Evolutionary conservation across 2,888 invertebrate species (phyloP), one percentile per base, ranked within the genome.

Genomic region (Parasteatoda lunata): DNA sequence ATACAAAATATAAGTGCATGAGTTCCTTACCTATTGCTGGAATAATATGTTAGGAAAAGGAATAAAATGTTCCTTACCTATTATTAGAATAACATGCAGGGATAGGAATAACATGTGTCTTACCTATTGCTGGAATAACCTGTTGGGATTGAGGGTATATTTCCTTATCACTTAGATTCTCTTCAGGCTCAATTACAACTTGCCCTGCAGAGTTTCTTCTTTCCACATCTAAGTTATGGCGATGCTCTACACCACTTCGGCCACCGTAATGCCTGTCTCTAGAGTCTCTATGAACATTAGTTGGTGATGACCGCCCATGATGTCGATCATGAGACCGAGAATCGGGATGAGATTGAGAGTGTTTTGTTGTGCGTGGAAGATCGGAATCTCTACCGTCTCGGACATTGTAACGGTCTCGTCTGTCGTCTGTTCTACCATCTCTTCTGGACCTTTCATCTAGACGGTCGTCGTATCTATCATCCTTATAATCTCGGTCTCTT

Each of bases 81-180:
- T 30, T 30, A 30, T 30, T 30, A 30, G 30, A 30, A 30, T 30
- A 30, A 30, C 2, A 30, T 30, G 30, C 2, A 1, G 0, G 2
- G 30, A 30, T 30, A 30, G 30, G 30, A 30, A 30, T 30, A 30
- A 2, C 30, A 30, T 30, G 30, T 30, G 0, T 30, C 92, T 93
- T 92, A 94, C 94, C 94, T 93, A 95, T 93, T 93, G 94, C 91
- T 75, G 93, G 93, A 89, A 93, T 92, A 88, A 91, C 91, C 90
- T 92, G 92, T 89, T 91, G 92, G 88, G 91, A 91, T 75, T 84
- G 88, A 13, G 94, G 94, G 91, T 95, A 96, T 90, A 97, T 96
- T 92, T 97, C 96, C 91, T 97, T 97, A 91, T 97, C 97, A 89
- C 96, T 96, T 65, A 96, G 93, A 92, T 96, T 96, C 91, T 96